Base-by-base conservation (phyloP, 1,140 invertebrate genomes). In the Teleogryllus occipitalis region DNA sequence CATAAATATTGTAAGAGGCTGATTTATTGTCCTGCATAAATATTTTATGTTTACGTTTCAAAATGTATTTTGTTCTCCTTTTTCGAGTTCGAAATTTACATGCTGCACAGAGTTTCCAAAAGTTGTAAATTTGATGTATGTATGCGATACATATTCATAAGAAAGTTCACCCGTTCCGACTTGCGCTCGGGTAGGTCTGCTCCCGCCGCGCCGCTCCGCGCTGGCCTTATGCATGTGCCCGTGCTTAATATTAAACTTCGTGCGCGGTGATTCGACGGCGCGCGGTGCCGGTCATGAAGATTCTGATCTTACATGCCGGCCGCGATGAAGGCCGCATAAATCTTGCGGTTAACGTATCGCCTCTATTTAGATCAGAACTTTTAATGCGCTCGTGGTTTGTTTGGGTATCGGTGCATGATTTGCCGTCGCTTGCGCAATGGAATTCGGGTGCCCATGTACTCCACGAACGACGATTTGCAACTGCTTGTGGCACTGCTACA, bases 101-200 rank as follows among this genome's bases (percentile, higher is more conserved):
- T 65, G 54, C 54, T 65, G 54, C 10, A 65, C 54, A 65, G 10
- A 65, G 54, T 65, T 65, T 18, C 18, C 54, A 65, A 65, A 65
- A 65, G 54, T 65, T 65, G 54, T 65, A 65, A 65, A 65, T 65
- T 65, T 65, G 54, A 65, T 65, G 18, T 65, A 65, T 65, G 54
- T 65, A 18, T 18, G 54, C 54, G 54, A 65, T 65, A 65, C 54
- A 65, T 65, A 65, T 65, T 65, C 54, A 65, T 65, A 65, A 65
- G 54, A 65, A 65, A 65, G 54, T 65, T 65, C 18, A 14, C 10
- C 18, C 54, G 54, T 14, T 65, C 54, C 54, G 10, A 65, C 18
- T 10, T 65, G 18, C 10, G 54, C 54, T 65, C 10, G 54, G 54
- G 10, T 10, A 65, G 54, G 54, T 65, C 18, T 65, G 54, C 54